Evolutionary conservation across 2,113 vertebrate species (phyloP), one percentile per base, ranked within the genome.

Genomic region (Dipodomys spectabilis): DNA sequence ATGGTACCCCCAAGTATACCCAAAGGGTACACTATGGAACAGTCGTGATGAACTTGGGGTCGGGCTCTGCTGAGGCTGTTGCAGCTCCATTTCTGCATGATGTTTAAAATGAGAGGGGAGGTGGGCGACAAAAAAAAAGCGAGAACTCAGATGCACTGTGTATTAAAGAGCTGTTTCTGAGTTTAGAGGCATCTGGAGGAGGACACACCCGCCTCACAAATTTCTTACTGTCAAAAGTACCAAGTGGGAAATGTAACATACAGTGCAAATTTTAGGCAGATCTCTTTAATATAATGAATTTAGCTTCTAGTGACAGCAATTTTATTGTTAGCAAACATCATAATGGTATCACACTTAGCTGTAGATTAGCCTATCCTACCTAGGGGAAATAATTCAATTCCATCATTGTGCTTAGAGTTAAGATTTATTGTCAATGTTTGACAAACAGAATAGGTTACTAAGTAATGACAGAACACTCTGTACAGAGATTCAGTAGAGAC

Each of bases 211-310:
- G 39, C 16, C 75, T 91, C 25, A 12, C 72, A 80, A 87, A 73
- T 57, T 94, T 87, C 90, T 92, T 74, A 68, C 23, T 72, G 10
- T 77, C 28, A 88, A 74, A 44, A 73, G 11, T 44, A 82, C 65
- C 82, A 87, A 90, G 65, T 60, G 64, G 94, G 75, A 94, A 90
- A 93, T 44, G 45, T 44, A 91, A 87, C 16, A 86, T 18, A 86
- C 12, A 86, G 19, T 28, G 15, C 57, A 95, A 83, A 91, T 57
- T 93, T 77, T 89, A 89, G 65, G 72, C 7, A 89, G 45, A 86
- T 25, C 92, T 53, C 7, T 32, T 30, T n/a, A 75, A 0, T 6
- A 5, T 79, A 71, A 82, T 77, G 18, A 79, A 88, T 16, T 82
- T 44, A 65, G 45, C 86, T 92, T 90, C 32, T 86, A 84, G 88